Percentiles rank a stretch among this genome's conserved stretches.
Conservation (phyloP, 2,113 vertebrate species). For the Salvelinus sp. region DNA sequence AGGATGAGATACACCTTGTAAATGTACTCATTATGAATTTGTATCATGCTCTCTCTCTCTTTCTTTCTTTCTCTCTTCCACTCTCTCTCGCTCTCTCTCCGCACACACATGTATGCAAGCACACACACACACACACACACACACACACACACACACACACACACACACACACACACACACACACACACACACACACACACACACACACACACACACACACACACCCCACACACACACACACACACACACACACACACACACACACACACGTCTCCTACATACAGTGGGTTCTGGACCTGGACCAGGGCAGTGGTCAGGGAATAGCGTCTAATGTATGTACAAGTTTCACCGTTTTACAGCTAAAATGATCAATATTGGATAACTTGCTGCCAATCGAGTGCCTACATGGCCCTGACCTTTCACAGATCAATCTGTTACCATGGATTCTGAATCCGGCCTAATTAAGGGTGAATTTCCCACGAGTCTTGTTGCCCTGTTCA, state of each 20-base stretch:
- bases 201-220: not conserved
- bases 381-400: not conserved
- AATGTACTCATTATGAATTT: too few species aligned
- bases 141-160: too few species aligned
- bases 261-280: not conserved
- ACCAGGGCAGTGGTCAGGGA: not conserved
- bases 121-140: not conserved
- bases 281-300: not conserved
- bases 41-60: too few species aligned
- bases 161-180: not conserved
- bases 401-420: not conserved
- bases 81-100: too few species aligned
- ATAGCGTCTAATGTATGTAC: not conserved
- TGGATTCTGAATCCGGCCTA: not conserved
- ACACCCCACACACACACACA: too few species aligned
- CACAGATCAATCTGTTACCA: conserved; percentile 4
- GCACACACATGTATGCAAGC: too few species aligned
- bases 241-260: too few species aligned
- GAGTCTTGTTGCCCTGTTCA: not conserved
- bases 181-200: too few species aligned
- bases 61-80: too few species aligned
- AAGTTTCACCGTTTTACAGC: not conserved
- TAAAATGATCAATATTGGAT: not conserved
- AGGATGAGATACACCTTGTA: too few species aligned
- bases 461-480: not conserved